phyloP scores from a whole-genome alignment of 2,797 vertebrate species.

The Percopsis omiscomaycus region DNA sequence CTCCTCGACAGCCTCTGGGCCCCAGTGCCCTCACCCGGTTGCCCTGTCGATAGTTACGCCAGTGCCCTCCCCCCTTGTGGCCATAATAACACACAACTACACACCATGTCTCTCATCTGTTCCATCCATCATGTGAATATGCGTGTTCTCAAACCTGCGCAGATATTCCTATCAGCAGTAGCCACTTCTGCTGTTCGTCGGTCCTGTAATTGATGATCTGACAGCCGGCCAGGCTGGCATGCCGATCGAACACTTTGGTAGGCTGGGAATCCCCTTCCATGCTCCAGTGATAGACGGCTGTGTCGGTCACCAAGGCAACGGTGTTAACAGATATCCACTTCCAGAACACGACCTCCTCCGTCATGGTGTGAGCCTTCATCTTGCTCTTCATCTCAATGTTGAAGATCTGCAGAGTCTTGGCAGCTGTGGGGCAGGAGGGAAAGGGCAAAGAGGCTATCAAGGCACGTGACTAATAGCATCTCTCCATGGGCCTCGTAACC shows the following conservation, averaged over 20 bases:
- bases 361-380: constrained; percentile 92
- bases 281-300: constrained; percentile 90
- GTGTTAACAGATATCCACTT: constrained; percentile 95
- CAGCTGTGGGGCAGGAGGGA: constrained; percentile 71
- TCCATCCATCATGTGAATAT: constrained; percentile 2
- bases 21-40: no score
- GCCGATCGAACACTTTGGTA: constrained; percentile 89
- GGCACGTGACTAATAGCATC: background rate
- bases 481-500: constrained; percentile 1
- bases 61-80: no score
- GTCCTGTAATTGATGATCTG: constrained; percentile 94
- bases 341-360: constrained; percentile 94
- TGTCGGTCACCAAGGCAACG: constrained; percentile 89
- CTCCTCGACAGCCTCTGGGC: no score
- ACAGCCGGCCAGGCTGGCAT: constrained; percentile 88
- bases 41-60: no score
- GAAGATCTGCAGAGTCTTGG: constrained; percentile 94
- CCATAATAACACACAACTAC: no score
- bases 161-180: constrained; percentile 92
- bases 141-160: constrained; percentile 81
- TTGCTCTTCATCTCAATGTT: constrained; percentile 98
- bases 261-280: constrained; percentile 94
- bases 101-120: background rate
- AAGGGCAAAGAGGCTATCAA: background rate
- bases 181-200: constrained; percentile 91